Evolutionary conservation across 1,140 invertebrate species (phyloP).

Genomic region (Drosophila pachea): DNA sequence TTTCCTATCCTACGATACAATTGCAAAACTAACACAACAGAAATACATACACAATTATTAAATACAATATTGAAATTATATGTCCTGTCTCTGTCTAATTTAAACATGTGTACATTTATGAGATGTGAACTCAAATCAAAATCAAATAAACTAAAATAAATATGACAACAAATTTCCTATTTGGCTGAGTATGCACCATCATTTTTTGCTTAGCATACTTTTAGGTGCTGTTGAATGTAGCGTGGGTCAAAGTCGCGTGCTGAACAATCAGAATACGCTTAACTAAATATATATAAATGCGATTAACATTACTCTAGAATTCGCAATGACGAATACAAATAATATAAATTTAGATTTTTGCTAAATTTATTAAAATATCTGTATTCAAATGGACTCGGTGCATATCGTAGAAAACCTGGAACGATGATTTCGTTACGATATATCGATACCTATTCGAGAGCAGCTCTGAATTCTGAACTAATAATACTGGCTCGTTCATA

Average conservation of each 20-base stretch:
- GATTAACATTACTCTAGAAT: no score
- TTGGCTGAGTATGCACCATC: no score
- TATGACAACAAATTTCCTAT: slow-evolving; percentile 3
- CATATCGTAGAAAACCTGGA: neutral
- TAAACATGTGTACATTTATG: slow-evolving; percentile 72
- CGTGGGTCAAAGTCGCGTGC: no score
- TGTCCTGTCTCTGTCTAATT: slow-evolving; percentile 72
- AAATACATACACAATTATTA: slow-evolving; percentile 24
- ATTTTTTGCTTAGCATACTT: no score
- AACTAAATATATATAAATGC: no score
- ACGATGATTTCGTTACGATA: neutral
- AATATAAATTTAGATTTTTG: no score
- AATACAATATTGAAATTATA: slow-evolving; percentile 55
- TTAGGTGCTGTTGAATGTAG: no score
- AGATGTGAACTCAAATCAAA: slow-evolving; percentile 73
- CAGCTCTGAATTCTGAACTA: neutral
- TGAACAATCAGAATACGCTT: no score
- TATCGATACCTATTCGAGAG: slow-evolving; percentile 1
- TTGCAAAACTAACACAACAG: slow-evolving; percentile 48
- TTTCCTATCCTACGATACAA: slow-evolving; percentile 16
- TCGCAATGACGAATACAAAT: no score
- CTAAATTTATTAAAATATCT: neutral
- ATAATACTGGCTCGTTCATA: slow-evolving; percentile 8
- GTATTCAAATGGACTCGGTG: neutral
- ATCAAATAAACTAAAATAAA: slow-evolving; percentile 48